Evolutionary conservation across 2,888 invertebrate genomes (phyloP).

Genomic region (Ectobius pallidus): DNA sequence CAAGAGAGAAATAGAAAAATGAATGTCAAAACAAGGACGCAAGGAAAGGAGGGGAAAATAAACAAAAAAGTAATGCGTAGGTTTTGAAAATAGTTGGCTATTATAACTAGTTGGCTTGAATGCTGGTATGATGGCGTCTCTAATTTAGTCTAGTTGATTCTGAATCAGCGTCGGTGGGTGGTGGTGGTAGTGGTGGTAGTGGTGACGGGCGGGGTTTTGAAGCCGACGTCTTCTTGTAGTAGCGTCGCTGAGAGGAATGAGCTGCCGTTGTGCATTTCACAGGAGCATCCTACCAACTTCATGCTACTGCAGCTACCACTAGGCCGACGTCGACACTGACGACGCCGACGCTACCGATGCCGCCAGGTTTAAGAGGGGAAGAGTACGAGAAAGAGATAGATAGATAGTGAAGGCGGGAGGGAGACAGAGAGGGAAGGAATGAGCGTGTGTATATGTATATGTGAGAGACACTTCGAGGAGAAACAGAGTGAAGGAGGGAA

Average conservation of each 20-base stretch:
- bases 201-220: slow-evolving; percentile 23
- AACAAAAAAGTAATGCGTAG: slow-evolving; percentile 8
- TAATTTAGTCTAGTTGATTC: neutral
- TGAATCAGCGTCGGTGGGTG: slow-evolving; percentile 42
- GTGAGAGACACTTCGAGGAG: no score
- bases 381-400: no score
- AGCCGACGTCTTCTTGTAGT: no score
- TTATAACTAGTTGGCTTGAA: neutral
- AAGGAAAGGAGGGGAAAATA: neutral
- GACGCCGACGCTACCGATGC: slow-evolving; percentile 15
- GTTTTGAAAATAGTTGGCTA: slow-evolving; percentile 2
- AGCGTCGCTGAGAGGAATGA: slow-evolving; percentile 46
- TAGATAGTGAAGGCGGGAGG: neutral
- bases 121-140: neutral
- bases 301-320: neutral
- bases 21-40: neutral
- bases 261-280: slow-evolving; percentile 6
- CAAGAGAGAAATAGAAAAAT: neutral
- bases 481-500: no score
- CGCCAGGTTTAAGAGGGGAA: neutral
- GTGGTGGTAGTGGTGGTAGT: no score
- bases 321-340: neutral
- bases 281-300: slow-evolving; percentile 1
- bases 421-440: neutral
- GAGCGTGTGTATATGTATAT: no score